Percentiles rank a stretch among this genome's conserved stretches.
Conservation (phyloP, 2,888 invertebrate species). For the Aphidoletes aphidimyza region DNA sequence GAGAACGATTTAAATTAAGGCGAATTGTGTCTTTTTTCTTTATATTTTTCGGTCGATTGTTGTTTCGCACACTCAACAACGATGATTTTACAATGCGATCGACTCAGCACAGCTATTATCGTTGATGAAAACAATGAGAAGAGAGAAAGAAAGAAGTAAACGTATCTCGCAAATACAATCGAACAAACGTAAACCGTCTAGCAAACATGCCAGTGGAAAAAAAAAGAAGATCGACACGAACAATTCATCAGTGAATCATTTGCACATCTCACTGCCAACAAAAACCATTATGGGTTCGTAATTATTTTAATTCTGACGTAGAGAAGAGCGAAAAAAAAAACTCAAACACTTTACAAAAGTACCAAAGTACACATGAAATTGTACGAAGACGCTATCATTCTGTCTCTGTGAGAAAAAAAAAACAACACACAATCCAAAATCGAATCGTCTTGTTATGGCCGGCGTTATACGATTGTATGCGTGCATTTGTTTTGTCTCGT, state of each 20-base stretch:
- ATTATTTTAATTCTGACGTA: slow-evolving; percentile 52
- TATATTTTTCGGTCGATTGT: too few species aligned
- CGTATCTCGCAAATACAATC: background rate
- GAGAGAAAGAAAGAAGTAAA: background rate
- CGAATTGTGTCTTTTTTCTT: background rate
- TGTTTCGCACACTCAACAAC: background rate
- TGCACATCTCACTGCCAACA: slow-evolving; percentile 25
- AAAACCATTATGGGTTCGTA: slow-evolving; percentile 13
- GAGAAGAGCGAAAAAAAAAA: background rate
- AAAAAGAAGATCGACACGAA: slow-evolving; percentile 1
- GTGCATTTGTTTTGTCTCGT: background rate
- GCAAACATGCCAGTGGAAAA: background rate
- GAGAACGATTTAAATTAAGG: too few species aligned
- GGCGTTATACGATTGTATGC: background rate
- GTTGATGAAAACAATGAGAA: background rate
- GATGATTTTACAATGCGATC: background rate
- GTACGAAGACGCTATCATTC: too few species aligned
- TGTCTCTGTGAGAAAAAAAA: background rate
- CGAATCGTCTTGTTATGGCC: background rate
- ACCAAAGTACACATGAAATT: too few species aligned
- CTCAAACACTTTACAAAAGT: background rate
- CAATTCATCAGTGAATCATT: slow-evolving; percentile 48
- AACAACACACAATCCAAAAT: background rate
- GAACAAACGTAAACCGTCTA: background rate
- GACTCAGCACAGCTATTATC: background rate